These are phyloP conservation scores for Lasioglossum baleicum DNA, from an alignment of 1,140 invertebrate species.

Conservation along the genomic window DNA sequence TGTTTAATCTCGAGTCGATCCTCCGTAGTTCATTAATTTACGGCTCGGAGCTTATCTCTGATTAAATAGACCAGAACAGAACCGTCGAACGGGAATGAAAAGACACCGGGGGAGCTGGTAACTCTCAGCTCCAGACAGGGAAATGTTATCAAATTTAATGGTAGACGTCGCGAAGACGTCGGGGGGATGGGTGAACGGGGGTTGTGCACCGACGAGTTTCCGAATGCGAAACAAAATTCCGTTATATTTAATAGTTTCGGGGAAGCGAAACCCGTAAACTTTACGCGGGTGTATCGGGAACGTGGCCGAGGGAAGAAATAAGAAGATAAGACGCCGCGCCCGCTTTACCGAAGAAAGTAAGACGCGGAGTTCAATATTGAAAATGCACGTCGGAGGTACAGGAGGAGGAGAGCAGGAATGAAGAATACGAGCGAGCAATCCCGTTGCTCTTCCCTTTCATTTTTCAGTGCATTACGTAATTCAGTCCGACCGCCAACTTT, in stretches of 20 bases:
- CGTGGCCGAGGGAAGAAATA: background rate
- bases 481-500: background rate
- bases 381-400: background rate
- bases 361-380: slow-evolving; percentile 18
- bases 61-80: too few species aligned
- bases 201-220: background rate
- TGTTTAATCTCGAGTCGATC: too few species aligned
- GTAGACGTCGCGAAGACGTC: background rate
- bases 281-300: background rate
- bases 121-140: background rate
- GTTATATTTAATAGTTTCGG: background rate
- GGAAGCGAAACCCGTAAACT: background rate
- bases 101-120: too few species aligned
- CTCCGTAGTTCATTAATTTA: too few species aligned
- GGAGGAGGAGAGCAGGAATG: background rate
- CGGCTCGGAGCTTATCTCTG: too few species aligned
- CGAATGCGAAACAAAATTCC: background rate
- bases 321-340: background rate
- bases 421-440: background rate
- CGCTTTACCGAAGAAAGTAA: background rate
- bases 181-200: background rate
- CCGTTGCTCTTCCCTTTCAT: background rate
- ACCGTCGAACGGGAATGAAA: too few species aligned
- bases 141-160: background rate
- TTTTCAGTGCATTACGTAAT: slow-evolving; percentile 12